Evolutionary conservation across 1,140 invertebrate species (phyloP).

Genomic region (Ceratina calcarata): DNA sequence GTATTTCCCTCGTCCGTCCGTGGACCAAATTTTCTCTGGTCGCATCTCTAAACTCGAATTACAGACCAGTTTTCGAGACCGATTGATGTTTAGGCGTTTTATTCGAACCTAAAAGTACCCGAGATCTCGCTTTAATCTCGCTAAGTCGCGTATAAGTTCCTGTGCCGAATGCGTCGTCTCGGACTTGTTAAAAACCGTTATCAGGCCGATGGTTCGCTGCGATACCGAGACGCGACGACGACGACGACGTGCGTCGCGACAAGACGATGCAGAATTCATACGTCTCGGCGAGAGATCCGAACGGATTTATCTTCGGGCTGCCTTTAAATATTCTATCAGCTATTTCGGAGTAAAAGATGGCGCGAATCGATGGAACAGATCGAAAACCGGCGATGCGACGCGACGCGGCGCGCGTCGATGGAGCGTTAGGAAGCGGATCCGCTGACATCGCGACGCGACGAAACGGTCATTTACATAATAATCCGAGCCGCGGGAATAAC

Average conservation of each 20-base stretch:
- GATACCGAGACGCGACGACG: neutral
- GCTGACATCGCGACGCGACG: slow-evolving; percentile 59
- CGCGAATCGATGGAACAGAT: too few relatives aligned
- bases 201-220: neutral
- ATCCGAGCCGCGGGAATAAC: slow-evolving; percentile 74
- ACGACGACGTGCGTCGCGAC: neutral
- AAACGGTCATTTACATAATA: slow-evolving; percentile 75
- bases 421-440: slow-evolving; percentile 5
- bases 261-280: slow-evolving; percentile 26
- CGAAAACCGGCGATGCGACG: neutral
- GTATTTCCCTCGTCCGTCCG: slow-evolving; percentile 51
- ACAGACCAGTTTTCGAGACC: slow-evolving; percentile 77
- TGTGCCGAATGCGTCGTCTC: neutral
- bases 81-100: slow-evolving; percentile 79
- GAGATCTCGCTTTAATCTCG: too few relatives aligned
- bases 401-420: slow-evolving; percentile 5
- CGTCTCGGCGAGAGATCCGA: slow-evolving; percentile 6
- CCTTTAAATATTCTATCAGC: slow-evolving; percentile 12
- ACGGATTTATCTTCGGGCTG: slow-evolving; percentile 9
- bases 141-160: slow-evolving; percentile 2
- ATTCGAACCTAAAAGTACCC: slow-evolving; percentile 69
- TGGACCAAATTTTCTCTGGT: slow-evolving; percentile 74
- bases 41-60: slow-evolving; percentile 75
- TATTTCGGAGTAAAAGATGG: neutral
- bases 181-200: neutral